Evolutionary conservation across 2,797 vertebrate genomes (phyloP).

Genomic region (Notoglanidium macrostoma): DNA sequence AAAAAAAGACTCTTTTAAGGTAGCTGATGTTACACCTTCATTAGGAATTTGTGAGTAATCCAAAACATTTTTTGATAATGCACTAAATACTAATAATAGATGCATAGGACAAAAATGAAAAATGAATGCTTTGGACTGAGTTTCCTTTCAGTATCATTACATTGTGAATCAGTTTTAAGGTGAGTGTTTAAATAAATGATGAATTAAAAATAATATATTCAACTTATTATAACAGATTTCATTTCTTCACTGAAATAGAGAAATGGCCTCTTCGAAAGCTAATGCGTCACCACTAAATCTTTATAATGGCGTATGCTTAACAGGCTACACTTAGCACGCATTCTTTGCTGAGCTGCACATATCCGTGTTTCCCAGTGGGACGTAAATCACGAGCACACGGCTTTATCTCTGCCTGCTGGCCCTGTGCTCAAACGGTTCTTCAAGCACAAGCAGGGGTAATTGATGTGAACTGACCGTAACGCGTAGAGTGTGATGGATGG

Average conservation of each 20-base stretch:
- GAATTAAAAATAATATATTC: background rate
- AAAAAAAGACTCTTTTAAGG: background rate
- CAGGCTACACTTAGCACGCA: constrained; percentile 22
- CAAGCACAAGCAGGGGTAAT: constrained; percentile 19
- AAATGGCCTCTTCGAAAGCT: background rate
- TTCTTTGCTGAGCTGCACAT: constrained; percentile 9
- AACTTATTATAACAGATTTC: background rate
- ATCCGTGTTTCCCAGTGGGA: constrained; percentile 22
- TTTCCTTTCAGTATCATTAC: background rate
- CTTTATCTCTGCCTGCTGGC: constrained; percentile 47
- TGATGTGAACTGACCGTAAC: constrained; percentile 30
- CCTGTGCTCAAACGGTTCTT: constrained; percentile 18
- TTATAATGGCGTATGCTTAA: constrained; percentile 19
- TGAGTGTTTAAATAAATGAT: background rate
- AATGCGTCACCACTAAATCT: constrained; percentile 18
- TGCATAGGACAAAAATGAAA: background rate
- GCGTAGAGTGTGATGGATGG: constrained; percentile 60
- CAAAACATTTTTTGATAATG: background rate
- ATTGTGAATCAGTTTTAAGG: background rate
- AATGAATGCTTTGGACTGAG: background rate
- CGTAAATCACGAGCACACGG: constrained; percentile 41
- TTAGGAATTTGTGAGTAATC: background rate
- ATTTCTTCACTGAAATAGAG: background rate
- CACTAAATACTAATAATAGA: background rate
- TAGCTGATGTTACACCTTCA: background rate